phyloP scores from a whole-genome alignment of 1,140 invertebrate species.

The Drosophila lacertosa region DNA sequence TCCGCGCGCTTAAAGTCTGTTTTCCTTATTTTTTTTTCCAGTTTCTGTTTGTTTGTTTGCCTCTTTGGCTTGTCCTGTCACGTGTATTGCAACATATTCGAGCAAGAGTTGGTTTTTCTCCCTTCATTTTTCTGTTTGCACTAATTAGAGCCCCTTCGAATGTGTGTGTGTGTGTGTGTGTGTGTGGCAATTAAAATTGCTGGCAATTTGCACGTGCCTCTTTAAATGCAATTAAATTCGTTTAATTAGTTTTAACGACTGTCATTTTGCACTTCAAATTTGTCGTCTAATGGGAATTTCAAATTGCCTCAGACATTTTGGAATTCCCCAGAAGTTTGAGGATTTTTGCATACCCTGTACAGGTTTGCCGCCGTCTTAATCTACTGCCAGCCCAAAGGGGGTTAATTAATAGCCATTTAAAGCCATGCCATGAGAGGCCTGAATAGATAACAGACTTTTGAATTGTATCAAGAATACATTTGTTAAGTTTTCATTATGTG shows the following conservation, averaged over 20 bases:
- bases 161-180: neutral
- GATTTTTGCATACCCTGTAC: neutral
- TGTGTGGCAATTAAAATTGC: constrained; percentile 48
- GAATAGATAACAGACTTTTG: neutral
- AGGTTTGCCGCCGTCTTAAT: neutral
- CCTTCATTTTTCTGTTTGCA: constrained; percentile 21
- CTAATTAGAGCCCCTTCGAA: constrained; percentile 36
- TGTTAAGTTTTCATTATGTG: too few species aligned
- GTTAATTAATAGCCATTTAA: neutral
- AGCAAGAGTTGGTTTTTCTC: constrained; percentile 6
- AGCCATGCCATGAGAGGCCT: neutral
- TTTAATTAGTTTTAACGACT: constrained; percentile 54
- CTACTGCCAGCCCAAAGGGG: neutral
- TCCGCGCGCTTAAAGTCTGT: constrained; percentile 15
- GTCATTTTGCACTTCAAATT: constrained; percentile 36
- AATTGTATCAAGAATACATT: neutral
- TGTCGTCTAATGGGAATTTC: constrained; percentile 26
- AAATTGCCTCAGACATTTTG: neutral
- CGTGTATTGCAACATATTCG: constrained; percentile 34
- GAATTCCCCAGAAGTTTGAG: neutral
- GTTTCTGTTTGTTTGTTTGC: neutral
- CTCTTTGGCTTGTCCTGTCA: constrained; percentile 19
- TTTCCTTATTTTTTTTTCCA: too few species aligned
- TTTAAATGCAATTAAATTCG: constrained; percentile 52
- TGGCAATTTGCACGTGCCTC: constrained; percentile 54